Percentiles rank a stretch among this genome's conserved stretches.
Conservation (phyloP, 2,888 invertebrate genomes). For the Archips xylosteana region DNA sequence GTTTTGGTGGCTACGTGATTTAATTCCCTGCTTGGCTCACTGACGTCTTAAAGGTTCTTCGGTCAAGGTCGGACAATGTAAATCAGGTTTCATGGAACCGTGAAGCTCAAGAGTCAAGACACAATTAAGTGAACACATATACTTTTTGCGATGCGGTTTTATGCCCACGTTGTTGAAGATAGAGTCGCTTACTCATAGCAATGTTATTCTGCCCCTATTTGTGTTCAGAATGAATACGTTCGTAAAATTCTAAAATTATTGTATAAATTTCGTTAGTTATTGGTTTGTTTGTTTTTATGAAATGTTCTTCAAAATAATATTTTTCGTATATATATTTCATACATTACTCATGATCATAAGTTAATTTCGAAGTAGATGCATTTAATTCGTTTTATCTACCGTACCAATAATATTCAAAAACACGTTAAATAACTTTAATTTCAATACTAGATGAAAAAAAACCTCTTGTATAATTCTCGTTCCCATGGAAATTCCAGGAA, state of each 20-base stretch:
- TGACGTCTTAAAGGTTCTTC: conserved; percentile 49
- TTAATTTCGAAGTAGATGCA: too few species aligned
- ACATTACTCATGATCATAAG: too few species aligned
- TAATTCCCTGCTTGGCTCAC: conserved; percentile 48
- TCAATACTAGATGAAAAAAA: too few species aligned
- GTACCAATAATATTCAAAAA: too few species aligned
- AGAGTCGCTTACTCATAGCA: not conserved
- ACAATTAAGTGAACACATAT: conserved; percentile 36
- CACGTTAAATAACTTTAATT: too few species aligned
- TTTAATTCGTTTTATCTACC: too few species aligned
- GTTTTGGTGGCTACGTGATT: conserved; percentile 48
- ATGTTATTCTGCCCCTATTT: not conserved
- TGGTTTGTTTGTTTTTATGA: not conserved
- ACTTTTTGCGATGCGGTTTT: conserved; percentile 36
- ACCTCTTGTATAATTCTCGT: too few species aligned
- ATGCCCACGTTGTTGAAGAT: conserved; percentile 12
- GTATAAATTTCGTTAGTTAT: not conserved
- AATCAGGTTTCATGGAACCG: conserved; percentile 44
- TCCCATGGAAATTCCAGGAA: too few species aligned
- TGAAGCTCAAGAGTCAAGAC: conserved; percentile 36
- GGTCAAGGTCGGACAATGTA: conserved; percentile 51
- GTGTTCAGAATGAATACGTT: not conserved
- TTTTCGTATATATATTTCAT: too few species aligned
- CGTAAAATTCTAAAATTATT: not conserved
- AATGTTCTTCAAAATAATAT: too few species aligned